These are phyloP conservation scores for Albula goreensis DNA, from an alignment of 2,113 vertebrate species.

Conservation along the genomic window DNA sequence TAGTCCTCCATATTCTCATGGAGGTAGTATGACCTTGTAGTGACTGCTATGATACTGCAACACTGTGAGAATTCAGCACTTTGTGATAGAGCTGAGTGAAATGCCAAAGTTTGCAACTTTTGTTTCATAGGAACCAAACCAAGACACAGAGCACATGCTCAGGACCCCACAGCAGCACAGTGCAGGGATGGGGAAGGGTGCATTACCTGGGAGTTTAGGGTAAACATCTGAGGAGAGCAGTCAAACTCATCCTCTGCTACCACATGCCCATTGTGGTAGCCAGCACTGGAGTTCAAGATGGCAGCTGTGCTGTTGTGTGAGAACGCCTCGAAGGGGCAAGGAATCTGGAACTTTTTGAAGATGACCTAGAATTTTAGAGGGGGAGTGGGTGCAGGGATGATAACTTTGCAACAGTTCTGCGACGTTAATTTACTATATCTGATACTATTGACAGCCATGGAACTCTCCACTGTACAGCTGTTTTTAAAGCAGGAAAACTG, in stretches of 20 bases:
- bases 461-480: neutral
- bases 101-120: neutral
- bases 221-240: conserved; percentile 83
- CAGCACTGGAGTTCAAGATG: conserved; percentile 44
- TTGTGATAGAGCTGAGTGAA: neutral
- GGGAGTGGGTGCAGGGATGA: neutral
- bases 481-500: neutral
- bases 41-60: neutral
- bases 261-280: conserved; percentile 57
- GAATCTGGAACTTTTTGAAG: conserved; percentile 93
- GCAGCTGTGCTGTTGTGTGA: conserved; percentile 65
- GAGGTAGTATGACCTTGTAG: neutral
- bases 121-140: neutral
- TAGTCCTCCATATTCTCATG: neutral
- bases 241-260: conserved; percentile 52
- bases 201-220: conserved; percentile 87
- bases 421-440: neutral
- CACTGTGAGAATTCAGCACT: neutral
- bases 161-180: neutral
- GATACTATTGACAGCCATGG: no score
- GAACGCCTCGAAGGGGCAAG: conserved; percentile 78
- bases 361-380: conserved; percentile 76
- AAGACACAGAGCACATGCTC: neutral
- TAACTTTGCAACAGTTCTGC: neutral
- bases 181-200: no score